phyloP scores from a whole-genome alignment of 2,888 invertebrate genomes.

The Teleiodes luculella region DNA sequence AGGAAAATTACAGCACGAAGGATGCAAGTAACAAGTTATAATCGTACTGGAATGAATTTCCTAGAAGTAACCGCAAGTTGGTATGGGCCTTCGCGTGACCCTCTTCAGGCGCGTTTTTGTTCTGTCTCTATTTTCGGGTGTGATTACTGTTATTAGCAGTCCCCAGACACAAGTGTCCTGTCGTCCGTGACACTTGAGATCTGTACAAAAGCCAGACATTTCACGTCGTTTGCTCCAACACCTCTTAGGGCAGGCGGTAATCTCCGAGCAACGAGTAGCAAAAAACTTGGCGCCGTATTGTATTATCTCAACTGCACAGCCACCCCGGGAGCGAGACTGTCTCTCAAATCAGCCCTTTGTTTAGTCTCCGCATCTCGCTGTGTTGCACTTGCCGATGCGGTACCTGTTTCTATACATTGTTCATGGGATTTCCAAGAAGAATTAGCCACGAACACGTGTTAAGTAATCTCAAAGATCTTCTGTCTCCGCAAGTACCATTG shows the following conservation, averaged over 20 bases:
- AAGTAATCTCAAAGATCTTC: conserved; percentile 29
- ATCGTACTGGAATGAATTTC: conserved; percentile 2
- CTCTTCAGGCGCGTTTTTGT: conserved; percentile 5
- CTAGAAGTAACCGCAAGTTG: conserved; percentile 9
- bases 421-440: conserved; percentile 47
- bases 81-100: conserved; percentile 1
- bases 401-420: conserved; percentile 50
- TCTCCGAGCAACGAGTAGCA: conserved; percentile 45
- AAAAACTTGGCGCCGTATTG: conserved; percentile 72
- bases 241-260: conserved; percentile 49
- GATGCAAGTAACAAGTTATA: not conserved
- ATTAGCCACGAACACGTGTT: conserved; percentile 55
- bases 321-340: conserved; percentile 46
- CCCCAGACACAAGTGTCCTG: conserved; percentile 33
- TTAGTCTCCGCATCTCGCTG: conserved; percentile 29
- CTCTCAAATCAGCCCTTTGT: conserved; percentile 46
- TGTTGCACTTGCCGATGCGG: conserved; percentile 48
- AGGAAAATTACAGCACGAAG: conserved; percentile 5
- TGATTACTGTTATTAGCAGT: conserved; percentile 35
- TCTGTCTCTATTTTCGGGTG: conserved; percentile 15
- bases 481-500: conserved; percentile 40
- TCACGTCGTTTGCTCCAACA: conserved; percentile 70
- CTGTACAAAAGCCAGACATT: conserved; percentile 70
- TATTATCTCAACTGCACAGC: conserved; percentile 26
- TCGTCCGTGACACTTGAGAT: conserved; percentile 43